A percentile compares a stretch with the other conserved stretches of the same genome.
These are phyloP conservation scores for Cranoglanis bouderius DNA, from an alignment of 2,113 vertebrate genomes.

Conservation along the genomic window DNA sequence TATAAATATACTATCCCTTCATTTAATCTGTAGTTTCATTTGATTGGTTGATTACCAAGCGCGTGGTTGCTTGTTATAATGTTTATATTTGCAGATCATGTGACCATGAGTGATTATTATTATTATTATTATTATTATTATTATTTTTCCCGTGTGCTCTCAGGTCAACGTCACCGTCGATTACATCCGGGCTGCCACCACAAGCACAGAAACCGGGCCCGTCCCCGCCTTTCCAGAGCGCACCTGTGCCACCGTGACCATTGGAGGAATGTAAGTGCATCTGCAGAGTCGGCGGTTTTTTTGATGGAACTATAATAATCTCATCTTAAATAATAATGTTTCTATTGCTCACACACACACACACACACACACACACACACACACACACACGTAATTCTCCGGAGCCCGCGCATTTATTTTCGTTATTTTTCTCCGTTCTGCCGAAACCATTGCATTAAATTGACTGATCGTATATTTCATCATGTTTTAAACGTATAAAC, in stretches of 20 bases:
- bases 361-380: too few species aligned
- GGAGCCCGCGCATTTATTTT: background rate
- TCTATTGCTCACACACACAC: background rate
- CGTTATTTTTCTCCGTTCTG: too few species aligned
- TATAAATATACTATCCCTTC: too few species aligned
- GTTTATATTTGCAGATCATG: background rate
- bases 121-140: too few species aligned
- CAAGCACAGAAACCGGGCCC: constrained; percentile 77
- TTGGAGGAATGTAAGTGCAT: constrained; percentile 91
- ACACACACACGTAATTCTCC: background rate
- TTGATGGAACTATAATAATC: background rate
- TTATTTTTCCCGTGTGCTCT: constrained; percentile 38
- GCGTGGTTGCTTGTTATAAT: constrained; percentile 17
- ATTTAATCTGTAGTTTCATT: too few species aligned
- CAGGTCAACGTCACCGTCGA: constrained; percentile 94
- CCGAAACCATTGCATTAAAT: too few species aligned
- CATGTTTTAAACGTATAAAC: too few species aligned
- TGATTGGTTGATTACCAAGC: too few species aligned
- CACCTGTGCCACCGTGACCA: constrained; percentile 93
- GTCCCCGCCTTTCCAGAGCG: constrained; percentile 90
- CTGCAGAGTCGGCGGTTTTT: background rate
- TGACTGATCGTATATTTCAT: too few species aligned
- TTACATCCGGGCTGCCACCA: constrained; percentile 93
- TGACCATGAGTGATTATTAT: constrained; percentile 17
- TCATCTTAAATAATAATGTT: too few species aligned